Conservation (phyloP, 2,888 invertebrate species). For the Philereme vetulata region DNA sequence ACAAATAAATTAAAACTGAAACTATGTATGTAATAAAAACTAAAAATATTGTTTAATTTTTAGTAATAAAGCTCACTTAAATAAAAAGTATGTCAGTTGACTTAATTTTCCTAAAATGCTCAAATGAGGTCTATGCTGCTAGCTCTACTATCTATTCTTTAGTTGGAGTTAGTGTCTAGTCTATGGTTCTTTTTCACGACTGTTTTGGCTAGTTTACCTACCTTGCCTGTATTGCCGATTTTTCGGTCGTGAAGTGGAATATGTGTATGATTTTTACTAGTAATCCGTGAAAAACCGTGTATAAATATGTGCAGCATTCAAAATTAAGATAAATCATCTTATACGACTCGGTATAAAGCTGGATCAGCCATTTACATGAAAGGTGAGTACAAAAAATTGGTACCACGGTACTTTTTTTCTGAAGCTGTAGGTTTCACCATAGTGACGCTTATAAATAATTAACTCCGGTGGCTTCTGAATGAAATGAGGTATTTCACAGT, state of each 20-base stretch:
- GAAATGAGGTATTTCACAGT: slow-evolving; percentile 15
- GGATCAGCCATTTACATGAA: slow-evolving; percentile 83
- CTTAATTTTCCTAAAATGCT: too few relatives aligned
- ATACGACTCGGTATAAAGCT: slow-evolving; percentile 58
- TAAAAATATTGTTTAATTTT: too few relatives aligned
- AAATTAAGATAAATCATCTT: slow-evolving; percentile 54
- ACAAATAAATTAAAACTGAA: too few relatives aligned
- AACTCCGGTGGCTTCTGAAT: slow-evolving; percentile 20
- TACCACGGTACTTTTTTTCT: slow-evolving; percentile 70
- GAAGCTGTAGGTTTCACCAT: slow-evolving; percentile 50
- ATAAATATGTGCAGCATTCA: slow-evolving; percentile 66
- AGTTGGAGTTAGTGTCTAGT: slow-evolving; percentile 37
- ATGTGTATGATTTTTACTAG: slow-evolving; percentile 65
- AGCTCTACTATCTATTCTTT: slow-evolving; percentile 10
- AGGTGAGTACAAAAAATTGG: slow-evolving; percentile 82
- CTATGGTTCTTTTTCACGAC: slow-evolving; percentile 79
- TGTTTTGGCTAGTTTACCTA: slow-evolving; percentile 83
- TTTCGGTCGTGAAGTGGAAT: slow-evolving; percentile 68
- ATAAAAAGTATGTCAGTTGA: too few relatives aligned
- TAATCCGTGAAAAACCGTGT: slow-evolving; percentile 54
- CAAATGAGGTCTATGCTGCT: too few relatives aligned
- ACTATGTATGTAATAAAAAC: too few relatives aligned
- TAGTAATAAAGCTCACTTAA: too few relatives aligned
- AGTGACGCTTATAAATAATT: slow-evolving; percentile 41
- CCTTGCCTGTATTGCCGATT: slow-evolving; percentile 80